Evolutionary conservation across 2,888 invertebrate genomes (phyloP), one percentile per base, ranked within the genome.

Genomic region (Anthophora plumipes): DNA sequence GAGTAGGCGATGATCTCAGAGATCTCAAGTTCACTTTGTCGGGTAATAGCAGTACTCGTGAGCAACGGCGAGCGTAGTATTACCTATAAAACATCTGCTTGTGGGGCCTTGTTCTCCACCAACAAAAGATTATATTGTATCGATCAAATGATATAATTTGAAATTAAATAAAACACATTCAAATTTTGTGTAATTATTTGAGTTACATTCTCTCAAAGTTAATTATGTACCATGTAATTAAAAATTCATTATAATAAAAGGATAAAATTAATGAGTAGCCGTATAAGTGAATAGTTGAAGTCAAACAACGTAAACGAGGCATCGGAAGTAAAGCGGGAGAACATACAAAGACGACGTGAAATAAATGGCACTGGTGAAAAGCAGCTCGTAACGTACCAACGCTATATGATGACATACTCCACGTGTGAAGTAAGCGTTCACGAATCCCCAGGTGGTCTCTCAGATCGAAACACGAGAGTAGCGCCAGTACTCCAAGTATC

Each of bases 391-490:
- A 83, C 75, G 81, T 77, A 73, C 52, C 61, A 52, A 64, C 57
- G 64, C 61, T 41, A 69, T 66, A 52, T 57, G 66, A 77, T 63
- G 66, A 31, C 54, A 57, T 69, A 60, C 76, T 70, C 77, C 73
- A 84, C 60, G 71, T 69, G 82, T 63, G 76, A 71, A 74, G 82
- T 79, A 82, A 84, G 77, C 75, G 84, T 70, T 82, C 67, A 50
- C 55, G 50, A 54, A 69, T 83, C 83, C 78, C 83, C 46, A 22
- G 80, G 68, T 83, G 73, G 63, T 48, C 66, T 25, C 48, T 54
- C 78, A 71, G 77, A 83, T 83, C 80, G 85, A 83, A 85, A 83
- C 85, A 81, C 75, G 66, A 68, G 74, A 60, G 74, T 72, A 77
- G 77, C 50, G 50, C n/a, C 60, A 70, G 48, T 43, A 57, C 74